These are phyloP conservation scores for Lerista edwardsae DNA, from an alignment of 2,797 vertebrate species.

Conservation along the genomic window DNA sequence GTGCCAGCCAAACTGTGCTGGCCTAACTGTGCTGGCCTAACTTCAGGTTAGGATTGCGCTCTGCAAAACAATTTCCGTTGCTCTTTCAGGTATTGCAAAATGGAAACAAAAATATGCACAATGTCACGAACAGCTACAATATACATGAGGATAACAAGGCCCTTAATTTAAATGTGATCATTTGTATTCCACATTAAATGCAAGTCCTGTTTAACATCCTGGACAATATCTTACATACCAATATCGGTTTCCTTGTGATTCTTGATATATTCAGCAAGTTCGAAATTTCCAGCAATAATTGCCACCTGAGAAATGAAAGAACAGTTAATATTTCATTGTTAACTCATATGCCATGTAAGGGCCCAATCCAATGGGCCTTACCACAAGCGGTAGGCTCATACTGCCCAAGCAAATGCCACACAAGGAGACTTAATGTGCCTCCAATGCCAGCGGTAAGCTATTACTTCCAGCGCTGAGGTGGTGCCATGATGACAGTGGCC, in stretches of 20 bases:
- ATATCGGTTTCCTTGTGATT: slow-evolving; percentile 92
- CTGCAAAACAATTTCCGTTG: neutral
- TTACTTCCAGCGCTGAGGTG: too few species aligned
- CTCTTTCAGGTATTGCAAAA: neutral
- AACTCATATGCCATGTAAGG: neutral
- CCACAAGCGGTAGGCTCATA: too few species aligned
- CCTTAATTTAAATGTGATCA: neutral
- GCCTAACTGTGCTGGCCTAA: too few species aligned
- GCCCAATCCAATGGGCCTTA: too few species aligned
- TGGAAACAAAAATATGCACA: neutral
- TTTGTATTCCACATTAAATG: neutral
- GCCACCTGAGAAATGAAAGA: slow-evolving; percentile 84
- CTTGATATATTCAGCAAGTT: slow-evolving; percentile 95
- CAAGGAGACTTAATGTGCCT: too few species aligned
- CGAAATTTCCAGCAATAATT: slow-evolving; percentile 95
- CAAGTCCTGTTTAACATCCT: slow-evolving; percentile 3
- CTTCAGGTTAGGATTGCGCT: too few species aligned
- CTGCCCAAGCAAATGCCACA: too few species aligned
- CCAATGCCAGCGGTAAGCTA: too few species aligned
- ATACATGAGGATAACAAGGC: neutral
- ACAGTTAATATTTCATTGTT: slow-evolving; percentile 18
- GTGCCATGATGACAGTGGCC: too few species aligned
- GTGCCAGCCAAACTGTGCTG: too few species aligned
- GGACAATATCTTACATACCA: slow-evolving; percentile 81
- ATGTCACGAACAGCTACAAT: neutral